Conservation (phyloP, 2,113 vertebrate species). For the Axis porcinus region DNA sequence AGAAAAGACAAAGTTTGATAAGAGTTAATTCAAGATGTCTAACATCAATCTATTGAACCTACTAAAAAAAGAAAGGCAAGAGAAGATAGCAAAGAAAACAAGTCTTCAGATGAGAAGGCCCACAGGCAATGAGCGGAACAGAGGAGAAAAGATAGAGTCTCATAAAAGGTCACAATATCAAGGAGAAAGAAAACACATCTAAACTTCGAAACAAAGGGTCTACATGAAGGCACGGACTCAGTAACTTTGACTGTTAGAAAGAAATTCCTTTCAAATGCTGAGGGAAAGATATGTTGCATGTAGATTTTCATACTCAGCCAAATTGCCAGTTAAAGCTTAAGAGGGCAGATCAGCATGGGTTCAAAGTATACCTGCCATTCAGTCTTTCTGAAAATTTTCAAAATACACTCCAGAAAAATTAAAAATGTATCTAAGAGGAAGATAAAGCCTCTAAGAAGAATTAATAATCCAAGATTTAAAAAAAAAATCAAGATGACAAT, state of each 20-base stretch:
- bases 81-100: neutral
- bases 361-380: neutral
- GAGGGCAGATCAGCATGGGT: neutral
- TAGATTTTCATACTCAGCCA: neutral
- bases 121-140: neutral
- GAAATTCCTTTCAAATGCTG: neutral
- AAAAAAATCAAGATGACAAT: neutral
- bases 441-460: neutral
- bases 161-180: neutral
- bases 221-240: neutral
- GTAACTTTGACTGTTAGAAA: neutral
- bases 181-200: neutral
- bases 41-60: neutral
- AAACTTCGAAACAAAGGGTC: neutral
- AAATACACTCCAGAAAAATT: neutral
- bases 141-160: neutral
- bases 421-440: neutral
- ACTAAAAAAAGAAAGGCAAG: neutral
- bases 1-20: neutral
- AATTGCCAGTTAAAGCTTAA: neutral
- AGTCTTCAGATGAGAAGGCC: neutral
- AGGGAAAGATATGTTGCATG: neutral
- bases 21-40: neutral
- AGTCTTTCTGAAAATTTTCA: slow-evolving; percentile 2
- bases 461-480: neutral